phyloP scores from a whole-genome alignment of 2,113 vertebrate species.

The Tinamus guttatus region DNA sequence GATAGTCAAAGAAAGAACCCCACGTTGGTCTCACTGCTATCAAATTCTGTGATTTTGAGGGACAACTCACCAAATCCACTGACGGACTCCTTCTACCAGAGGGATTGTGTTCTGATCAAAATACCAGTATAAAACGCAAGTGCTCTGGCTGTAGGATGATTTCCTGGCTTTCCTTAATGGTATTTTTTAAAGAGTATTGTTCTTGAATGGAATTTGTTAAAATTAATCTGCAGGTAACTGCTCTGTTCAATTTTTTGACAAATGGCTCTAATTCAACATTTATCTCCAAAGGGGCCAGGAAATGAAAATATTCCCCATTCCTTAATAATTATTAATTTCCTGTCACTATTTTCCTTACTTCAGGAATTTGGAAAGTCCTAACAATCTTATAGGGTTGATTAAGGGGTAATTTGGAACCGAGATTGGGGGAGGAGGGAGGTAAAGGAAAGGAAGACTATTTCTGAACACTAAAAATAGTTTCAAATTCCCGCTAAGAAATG shows the following conservation, averaged over 20 bases:
- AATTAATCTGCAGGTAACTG: slow-evolving; percentile 22
- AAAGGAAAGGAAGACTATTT: slow-evolving; percentile 34
- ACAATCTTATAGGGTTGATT: slow-evolving; percentile 37
- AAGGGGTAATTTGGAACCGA: slow-evolving; percentile 34
- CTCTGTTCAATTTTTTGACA: slow-evolving; percentile 18
- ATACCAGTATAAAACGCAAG: neutral
- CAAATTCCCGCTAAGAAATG: slow-evolving; percentile 56
- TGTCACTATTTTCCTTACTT: slow-evolving; percentile 57
- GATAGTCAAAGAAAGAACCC: neutral
- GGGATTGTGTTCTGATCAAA: neutral
- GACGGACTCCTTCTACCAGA: neutral
- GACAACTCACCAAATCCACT: neutral
- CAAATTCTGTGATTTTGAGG: neutral
- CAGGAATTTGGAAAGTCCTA: slow-evolving; percentile 27
- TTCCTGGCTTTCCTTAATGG: slow-evolving; percentile 7
- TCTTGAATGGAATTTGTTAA: neutral
- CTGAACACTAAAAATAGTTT: slow-evolving; percentile 63
- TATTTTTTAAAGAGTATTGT: slow-evolving; percentile 2
- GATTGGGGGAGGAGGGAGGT: neutral
- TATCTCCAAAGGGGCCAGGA: slow-evolving; percentile 23
- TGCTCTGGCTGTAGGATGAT: neutral
- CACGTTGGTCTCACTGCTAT: neutral
- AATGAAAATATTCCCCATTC: slow-evolving; percentile 59
- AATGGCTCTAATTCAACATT: neutral
- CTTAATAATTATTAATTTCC: slow-evolving; percentile 69